Conservation (phyloP, 2,888 invertebrate species). For the Drosophila macrothrix region DNA sequence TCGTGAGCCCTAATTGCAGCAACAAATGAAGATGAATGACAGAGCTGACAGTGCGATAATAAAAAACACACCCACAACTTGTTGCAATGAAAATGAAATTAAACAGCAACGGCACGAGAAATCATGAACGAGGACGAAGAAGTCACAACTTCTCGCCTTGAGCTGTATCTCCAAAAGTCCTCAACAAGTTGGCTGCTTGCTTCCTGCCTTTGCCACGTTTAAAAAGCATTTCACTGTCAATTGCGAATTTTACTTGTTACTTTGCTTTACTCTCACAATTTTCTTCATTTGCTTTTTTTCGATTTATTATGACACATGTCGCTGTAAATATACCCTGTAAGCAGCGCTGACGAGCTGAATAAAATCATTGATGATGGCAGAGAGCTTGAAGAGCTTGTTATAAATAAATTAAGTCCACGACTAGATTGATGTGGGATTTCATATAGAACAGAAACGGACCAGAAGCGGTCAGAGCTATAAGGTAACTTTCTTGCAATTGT, state of each 20-base stretch:
- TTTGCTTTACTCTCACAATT: slow-evolving; percentile 35
- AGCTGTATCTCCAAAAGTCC: slow-evolving; percentile 29
- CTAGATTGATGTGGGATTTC: background rate
- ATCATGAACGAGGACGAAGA: slow-evolving; percentile 19
- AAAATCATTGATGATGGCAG: background rate
- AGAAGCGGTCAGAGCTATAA: background rate
- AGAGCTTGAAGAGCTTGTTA: background rate
- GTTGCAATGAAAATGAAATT: slow-evolving; percentile 63
- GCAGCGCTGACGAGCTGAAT: background rate
- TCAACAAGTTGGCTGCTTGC: slow-evolving; percentile 23
- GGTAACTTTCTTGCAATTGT: background rate
- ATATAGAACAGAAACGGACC: background rate
- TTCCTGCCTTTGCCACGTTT: slow-evolving; percentile 41
- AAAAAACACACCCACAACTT: slow-evolving; percentile 30
- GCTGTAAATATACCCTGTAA: slow-evolving; percentile 41
- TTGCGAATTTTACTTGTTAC: slow-evolving; percentile 54
- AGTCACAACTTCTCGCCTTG: slow-evolving; percentile 43
- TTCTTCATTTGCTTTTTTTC: slow-evolving; percentile 12
- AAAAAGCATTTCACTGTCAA: slow-evolving; percentile 76
- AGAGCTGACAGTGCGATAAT: slow-evolving; percentile 15
- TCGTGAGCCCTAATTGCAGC: slow-evolving; percentile 56
- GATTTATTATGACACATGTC: slow-evolving; percentile 57
- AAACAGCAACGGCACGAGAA: slow-evolving; percentile 35
- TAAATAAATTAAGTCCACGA: background rate
- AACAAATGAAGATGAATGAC: slow-evolving; percentile 61